Conservation (phyloP, 2,888 invertebrate genomes). For the Nemotelus pantherinus region DNA sequence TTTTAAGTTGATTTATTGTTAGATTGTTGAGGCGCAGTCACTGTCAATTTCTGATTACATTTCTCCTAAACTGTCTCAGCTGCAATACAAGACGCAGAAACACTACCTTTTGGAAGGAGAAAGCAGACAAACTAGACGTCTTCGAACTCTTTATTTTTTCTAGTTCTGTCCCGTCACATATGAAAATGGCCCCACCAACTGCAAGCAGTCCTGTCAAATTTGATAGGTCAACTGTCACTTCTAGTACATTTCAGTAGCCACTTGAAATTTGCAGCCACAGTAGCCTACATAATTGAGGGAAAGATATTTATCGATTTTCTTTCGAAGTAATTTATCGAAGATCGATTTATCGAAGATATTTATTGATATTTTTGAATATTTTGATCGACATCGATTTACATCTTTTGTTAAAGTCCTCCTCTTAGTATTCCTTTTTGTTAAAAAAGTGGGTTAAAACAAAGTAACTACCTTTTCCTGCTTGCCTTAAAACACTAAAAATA, state of each 20-base stretch:
- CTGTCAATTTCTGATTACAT: slow-evolving; percentile 21
- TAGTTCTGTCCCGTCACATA: slow-evolving; percentile 44
- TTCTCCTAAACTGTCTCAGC: slow-evolving; percentile 14
- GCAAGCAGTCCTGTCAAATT: slow-evolving; percentile 38
- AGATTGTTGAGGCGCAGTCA: background rate
- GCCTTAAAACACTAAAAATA: too few relatives aligned
- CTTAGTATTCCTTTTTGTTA: too few relatives aligned
- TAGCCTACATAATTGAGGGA: background rate
- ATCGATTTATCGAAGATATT: too few relatives aligned
- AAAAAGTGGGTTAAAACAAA: too few relatives aligned
- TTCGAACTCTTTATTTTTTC: slow-evolving; percentile 36
- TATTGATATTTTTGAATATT: too few relatives aligned
- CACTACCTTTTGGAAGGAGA: background rate
- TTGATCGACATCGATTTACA: too few relatives aligned
- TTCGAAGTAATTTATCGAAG: too few relatives aligned
- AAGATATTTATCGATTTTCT: too few relatives aligned
- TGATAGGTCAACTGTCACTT: slow-evolving; percentile 17
- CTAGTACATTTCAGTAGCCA: slow-evolving; percentile 21
- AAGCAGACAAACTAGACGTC: slow-evolving; percentile 45
- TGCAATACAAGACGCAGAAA: background rate
- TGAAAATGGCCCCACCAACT: slow-evolving; percentile 48
- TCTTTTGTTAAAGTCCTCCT: too few relatives aligned
- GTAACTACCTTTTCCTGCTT: too few relatives aligned
- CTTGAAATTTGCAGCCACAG: background rate
- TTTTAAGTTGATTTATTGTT: slow-evolving; percentile 1